Conservation (phyloP, 2,113 vertebrate species). For the Crotalus viridis region DNA sequence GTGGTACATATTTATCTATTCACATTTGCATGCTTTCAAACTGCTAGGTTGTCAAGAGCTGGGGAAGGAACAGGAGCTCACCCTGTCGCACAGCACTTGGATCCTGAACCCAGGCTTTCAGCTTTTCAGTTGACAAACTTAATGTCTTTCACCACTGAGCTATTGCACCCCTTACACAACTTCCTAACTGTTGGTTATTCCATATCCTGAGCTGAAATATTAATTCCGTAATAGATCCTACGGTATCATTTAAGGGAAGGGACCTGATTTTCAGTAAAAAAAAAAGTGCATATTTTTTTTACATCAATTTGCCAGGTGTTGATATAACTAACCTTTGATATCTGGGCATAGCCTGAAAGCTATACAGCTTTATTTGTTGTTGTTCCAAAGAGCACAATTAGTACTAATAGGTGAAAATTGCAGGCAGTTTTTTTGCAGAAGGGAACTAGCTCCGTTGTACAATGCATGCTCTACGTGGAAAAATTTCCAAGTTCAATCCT, state of each 20-base stretch:
- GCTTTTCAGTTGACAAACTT: background rate
- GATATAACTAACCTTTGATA: background rate
- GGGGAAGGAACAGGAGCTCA: background rate
- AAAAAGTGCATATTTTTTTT: background rate
- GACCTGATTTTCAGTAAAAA: background rate
- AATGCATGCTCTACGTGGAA: background rate
- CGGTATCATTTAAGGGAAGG: background rate
- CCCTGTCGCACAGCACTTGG: background rate
- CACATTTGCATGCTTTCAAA: background rate
- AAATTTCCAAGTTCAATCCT: background rate
- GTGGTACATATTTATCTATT: background rate
- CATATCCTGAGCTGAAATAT: background rate
- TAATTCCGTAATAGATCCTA: background rate
- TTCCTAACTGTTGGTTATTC: background rate
- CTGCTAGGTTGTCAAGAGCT: background rate
- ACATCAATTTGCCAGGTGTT: background rate
- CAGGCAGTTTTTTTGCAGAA: background rate
- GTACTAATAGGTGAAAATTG: background rate
- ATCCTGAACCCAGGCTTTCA: background rate
- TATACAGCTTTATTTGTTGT: background rate
- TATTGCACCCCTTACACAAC: background rate
- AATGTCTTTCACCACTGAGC: background rate
- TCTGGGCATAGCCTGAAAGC: background rate
- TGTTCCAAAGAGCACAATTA: background rate
- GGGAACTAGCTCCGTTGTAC: background rate